These are phyloP conservation scores for Phaenicophaeus curvirostris DNA, from an alignment of 2,797 vertebrate genomes.

Conservation along the genomic window DNA sequence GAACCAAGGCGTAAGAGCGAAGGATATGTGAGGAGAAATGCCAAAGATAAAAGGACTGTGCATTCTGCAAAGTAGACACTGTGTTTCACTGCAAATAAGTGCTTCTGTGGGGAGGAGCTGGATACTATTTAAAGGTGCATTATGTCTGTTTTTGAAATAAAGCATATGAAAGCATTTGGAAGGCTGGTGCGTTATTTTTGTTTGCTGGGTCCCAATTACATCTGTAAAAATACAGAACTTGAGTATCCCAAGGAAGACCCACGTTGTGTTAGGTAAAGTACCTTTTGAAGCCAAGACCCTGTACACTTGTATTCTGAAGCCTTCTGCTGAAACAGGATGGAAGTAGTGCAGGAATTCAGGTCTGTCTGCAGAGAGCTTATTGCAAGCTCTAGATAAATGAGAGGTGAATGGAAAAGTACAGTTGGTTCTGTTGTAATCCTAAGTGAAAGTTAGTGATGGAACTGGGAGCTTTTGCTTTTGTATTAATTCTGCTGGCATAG, in stretches of 20 bases:
- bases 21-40: not conserved
- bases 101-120: accelerated
- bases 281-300: not conserved
- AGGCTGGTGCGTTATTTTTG: not conserved
- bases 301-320: not conserved
- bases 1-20: not conserved
- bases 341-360: not conserved
- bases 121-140: accelerated
- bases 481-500: not conserved
- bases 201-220: not conserved
- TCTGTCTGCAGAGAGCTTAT: not conserved
- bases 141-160: accelerated
- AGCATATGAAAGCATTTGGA: not conserved
- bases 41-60: not conserved
- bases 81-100: not conserved
- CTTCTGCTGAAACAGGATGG: not conserved
- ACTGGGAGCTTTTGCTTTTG: not conserved
- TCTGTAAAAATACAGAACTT: not conserved
- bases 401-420: not conserved
- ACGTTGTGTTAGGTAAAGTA: not conserved
- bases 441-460: not conserved
- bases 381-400: not conserved
- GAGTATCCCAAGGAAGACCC: not conserved
- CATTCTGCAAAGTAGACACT: not conserved
- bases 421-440: not conserved